A percentile compares a stretch with the other conserved stretches of the same genome.
Conservation (phyloP, 2,113 vertebrate species). For the Steatornis caripensis region DNA sequence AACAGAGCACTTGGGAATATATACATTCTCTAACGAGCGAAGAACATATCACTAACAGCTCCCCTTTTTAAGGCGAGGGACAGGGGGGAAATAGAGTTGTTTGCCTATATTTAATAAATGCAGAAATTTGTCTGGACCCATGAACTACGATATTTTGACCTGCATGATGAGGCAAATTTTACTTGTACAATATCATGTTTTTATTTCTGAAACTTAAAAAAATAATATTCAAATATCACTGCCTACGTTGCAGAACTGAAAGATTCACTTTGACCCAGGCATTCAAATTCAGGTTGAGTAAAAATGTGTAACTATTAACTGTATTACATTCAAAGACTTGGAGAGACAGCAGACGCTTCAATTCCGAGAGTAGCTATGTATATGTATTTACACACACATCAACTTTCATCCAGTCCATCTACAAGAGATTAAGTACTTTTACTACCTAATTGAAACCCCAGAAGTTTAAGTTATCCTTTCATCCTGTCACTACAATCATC, state of each 20-base stretch:
- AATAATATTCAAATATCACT: not conserved
- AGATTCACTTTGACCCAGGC: not conserved
- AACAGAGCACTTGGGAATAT: not conserved
- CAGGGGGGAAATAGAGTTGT: fast-evolving
- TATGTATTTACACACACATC: not conserved
- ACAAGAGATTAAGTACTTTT: not conserved
- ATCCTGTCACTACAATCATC: not conserved
- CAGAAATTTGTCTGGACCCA: not conserved
- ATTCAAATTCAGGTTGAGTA: not conserved
- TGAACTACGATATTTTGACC: not conserved
- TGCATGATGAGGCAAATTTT: not conserved
- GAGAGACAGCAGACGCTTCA: not conserved
- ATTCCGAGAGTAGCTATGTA: fast-evolving
- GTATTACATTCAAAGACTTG: not conserved
- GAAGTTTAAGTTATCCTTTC: not conserved
- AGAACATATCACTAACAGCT: not conserved
- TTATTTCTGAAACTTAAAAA: not conserved
- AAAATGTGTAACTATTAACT: not conserved
- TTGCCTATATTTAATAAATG: not conserved
- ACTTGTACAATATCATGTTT: not conserved
- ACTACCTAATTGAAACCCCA: not conserved
- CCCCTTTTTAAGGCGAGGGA: no score
- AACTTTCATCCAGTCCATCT: fast-evolving
- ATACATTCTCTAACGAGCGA: not conserved
- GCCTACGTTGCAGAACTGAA: not conserved